Evolutionary conservation across 2,797 vertebrate genomes (phyloP), one percentile per base, ranked within the genome.

Genomic region (Macropus fuliginosus): DNA sequence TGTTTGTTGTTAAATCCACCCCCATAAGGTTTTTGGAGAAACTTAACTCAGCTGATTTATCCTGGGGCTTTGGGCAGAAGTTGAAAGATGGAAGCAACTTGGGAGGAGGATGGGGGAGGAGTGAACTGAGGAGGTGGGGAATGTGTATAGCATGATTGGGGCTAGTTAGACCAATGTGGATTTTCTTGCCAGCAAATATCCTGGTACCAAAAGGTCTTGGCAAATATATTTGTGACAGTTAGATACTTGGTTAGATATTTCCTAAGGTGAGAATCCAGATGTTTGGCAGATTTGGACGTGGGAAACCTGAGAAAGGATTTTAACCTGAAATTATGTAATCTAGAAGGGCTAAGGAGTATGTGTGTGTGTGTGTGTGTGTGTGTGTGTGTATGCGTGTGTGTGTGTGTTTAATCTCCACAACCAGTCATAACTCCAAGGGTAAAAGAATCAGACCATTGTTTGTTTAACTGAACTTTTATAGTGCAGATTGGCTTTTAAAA

Each of bases 401-500:
- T 66, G 62, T 31, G 40, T 46, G 8, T 81, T 24, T 87, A 50
- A 87, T 46, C 34, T 87, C 40, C 40, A 46, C 8, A 91, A 55
- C 90, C 28, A 54, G 89, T 91, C 90, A 91, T 46, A 91, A 54
- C 90, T 91, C 54, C 29, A 55, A 91, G 52, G 29, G 90, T 28
- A 54, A 91, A 40, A 93, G 95, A 95, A 97, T 1, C 91, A 56
- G 96, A 96, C 96, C 11, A 97, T 93, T 97, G 98, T 97, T 94
- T 97, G 97, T 97, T 97, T 56, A 96, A 40, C 97, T 91, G 93
- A 95, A 96, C 66, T 92, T 97, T 98, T 97, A 97, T 98, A 98
- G 97, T 97, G 94, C 97, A 97, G 97, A 92, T 96, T 98, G 96
- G 95, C 97, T 98, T 97, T 98, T 98, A 97, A 98, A 97, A n/a